Conservation (phyloP, 2,113 vertebrate species). For the Halichoeres trimaculatus region DNA sequence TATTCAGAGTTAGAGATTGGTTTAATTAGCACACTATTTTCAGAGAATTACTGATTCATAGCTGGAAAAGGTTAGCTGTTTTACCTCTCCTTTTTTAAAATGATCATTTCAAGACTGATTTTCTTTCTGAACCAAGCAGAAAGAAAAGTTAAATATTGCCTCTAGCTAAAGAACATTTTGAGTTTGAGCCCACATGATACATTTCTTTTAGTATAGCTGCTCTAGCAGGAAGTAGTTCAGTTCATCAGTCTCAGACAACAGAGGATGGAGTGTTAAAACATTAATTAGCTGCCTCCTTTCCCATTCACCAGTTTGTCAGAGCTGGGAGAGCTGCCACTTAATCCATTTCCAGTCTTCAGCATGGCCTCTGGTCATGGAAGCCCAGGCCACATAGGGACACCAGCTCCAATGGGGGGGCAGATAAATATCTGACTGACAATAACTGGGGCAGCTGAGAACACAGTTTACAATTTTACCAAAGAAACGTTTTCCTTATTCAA, state of each 20-base stretch:
- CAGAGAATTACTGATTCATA: too few relatives aligned
- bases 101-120: too few relatives aligned
- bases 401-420: constrained; percentile 41
- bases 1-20: too few relatives aligned
- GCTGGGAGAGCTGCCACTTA: constrained; percentile 69
- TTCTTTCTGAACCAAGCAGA: too few relatives aligned
- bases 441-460: constrained; percentile 58
- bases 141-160: too few relatives aligned
- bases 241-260: constrained; percentile 63
- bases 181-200: constrained; percentile 40
- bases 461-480: constrained; percentile 54
- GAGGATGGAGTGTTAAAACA: constrained; percentile 72
- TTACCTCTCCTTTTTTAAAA: too few relatives aligned
- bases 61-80: too few relatives aligned
- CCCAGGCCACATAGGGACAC: constrained; percentile 58
- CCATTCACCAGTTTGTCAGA: constrained; percentile 49
- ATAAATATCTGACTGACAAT: constrained; percentile 47
- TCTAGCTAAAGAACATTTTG: constrained; percentile 3
- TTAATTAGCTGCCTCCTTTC: constrained; percentile 68
- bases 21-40: too few relatives aligned
- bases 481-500: constrained; percentile 32
- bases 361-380: constrained; percentile 60
- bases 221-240: constrained; percentile 66
- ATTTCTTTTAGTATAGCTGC: constrained; percentile 27
- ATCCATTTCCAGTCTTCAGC: constrained; percentile 64